A percentile compares a stretch with the other conserved stretches of the same genome.
Conservation (phyloP, 2,888 invertebrate species). For the Belgica antarctica region DNA sequence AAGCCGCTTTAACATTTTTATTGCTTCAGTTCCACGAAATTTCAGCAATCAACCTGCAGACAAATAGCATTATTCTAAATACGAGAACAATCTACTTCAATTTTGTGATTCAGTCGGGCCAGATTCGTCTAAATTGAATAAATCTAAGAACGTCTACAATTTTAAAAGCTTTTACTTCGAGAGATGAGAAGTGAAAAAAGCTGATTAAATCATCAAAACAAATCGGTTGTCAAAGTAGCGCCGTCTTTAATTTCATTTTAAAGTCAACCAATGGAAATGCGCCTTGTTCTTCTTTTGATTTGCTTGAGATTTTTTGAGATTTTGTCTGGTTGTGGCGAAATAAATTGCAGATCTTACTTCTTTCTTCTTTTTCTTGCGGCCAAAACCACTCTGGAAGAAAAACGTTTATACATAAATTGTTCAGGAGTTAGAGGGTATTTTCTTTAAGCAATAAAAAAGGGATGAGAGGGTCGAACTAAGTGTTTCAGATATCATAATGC, state of each 20-base stretch:
- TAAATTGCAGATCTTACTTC: conserved; percentile 76
- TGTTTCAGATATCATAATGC: conserved; percentile 13
- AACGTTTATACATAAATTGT: conserved; percentile 42
- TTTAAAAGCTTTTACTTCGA: conserved; percentile 31
- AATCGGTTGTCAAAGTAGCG: conserved; percentile 32
- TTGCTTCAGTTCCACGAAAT: too few relatives aligned
- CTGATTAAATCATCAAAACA: conserved; percentile 31
- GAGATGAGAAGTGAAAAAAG: conserved; percentile 39
- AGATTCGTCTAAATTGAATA: too few relatives aligned
- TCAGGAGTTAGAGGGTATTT: conserved; percentile 11
- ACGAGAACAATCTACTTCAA: too few relatives aligned
- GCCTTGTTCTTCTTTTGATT: conserved; percentile 9
- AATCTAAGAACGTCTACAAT: too few relatives aligned
- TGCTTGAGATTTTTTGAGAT: conserved; percentile 27
- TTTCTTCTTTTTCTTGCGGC: conserved; percentile 98
- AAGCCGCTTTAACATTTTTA: too few relatives aligned
- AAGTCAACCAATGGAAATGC: conserved; percentile 29
- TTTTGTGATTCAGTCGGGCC: too few relatives aligned
- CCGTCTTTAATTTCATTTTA: conserved; percentile 12
- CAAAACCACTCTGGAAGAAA: conserved; percentile 81
- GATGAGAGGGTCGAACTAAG: conserved; percentile 20
- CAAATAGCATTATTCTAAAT: too few relatives aligned
- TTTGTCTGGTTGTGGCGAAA: conserved; percentile 56
- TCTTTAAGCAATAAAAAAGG: conserved; percentile 36
- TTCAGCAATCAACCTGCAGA: too few relatives aligned